Conservation (phyloP, 2,888 invertebrate genomes). For the Pardosa pseudoannulata region DNA sequence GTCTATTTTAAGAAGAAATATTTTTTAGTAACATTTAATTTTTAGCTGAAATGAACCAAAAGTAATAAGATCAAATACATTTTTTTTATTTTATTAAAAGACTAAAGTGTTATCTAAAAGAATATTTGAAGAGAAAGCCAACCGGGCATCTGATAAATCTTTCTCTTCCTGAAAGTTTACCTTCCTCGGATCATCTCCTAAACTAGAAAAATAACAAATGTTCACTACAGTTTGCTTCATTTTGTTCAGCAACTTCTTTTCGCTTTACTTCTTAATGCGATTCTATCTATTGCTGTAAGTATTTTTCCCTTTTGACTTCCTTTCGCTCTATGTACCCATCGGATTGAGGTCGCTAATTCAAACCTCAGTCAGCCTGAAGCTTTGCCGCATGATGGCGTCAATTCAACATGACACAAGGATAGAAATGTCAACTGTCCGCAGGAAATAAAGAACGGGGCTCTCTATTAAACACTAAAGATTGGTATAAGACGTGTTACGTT, state of each 20-base stretch:
- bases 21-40: no score
- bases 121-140: no score
- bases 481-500: no score
- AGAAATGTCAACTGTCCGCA: slow-evolving; percentile 45
- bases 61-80: no score
- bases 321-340: slow-evolving; percentile 40
- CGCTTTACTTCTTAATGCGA: slow-evolving; percentile 27
- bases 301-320: slow-evolving; percentile 2
- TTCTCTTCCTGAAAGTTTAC: no score
- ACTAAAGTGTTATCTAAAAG: no score
- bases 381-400: slow-evolving; percentile 33
- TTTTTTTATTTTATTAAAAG: no score
- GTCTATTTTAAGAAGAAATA: no score
- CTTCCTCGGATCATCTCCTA: background rate
- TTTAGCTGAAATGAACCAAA: no score
- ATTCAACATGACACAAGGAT: slow-evolving; percentile 45
- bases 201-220: slow-evolving; percentile 25
- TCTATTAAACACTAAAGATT: no score
- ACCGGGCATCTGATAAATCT: no score
- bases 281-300: slow-evolving; percentile 24
- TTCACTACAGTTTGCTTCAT: background rate
- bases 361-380: slow-evolving; percentile 43
- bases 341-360: slow-evolving; percentile 57
- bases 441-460: slow-evolving; percentile 28
- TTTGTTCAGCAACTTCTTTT: background rate